Base-by-base conservation (phyloP, 2,113 vertebrate species). In the Amazona guildingii region DNA sequence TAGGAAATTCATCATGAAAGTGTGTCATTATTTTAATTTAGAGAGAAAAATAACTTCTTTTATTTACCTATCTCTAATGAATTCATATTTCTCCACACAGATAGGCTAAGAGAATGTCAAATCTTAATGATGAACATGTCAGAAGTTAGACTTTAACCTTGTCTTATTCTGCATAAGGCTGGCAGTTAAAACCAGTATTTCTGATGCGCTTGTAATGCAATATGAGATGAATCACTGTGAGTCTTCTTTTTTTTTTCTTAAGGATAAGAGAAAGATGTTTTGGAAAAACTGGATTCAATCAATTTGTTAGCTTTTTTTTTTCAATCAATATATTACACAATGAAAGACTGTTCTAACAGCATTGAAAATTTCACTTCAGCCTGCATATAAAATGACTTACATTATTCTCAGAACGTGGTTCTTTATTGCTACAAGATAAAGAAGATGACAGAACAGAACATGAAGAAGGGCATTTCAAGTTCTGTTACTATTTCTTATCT, bases 11-110 rank as follows among this genome's bases (percentile, higher is more conserved):
- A 98, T 98, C 95, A 98, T 84, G 61, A 85, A 97, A 93, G 39
- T 91, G 75, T 97, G 96, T 88, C 92, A 96, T 97, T 97, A 96
- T 86, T 97, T 96, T 97, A 97, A 98, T 98, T 98, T 95, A 97
- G 85, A 95, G 79, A 93, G 73, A 98, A 96, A 97, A 97, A 95
- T 96, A 89, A 77, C 39, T 93, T 95, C 77, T 66, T 49, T 97
- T 98, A 98, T 98, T 98, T 98, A 98, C 94, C 94, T 89, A 87
- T 88, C 61, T 91, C 54, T 97, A 97, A 97, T 97, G 79, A 97
- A 97, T 97, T 97, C 48, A 94, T 97, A 77, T 97, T 90, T 82
- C 39, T 96, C 70, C 28, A 11, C 84, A 95, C 84, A 96, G 62
- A 93, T 57, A 92, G 79, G 70, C 35, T 93, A 88, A 95, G 70